These are phyloP conservation scores for Ellobium chinense DNA, from an alignment of 2,888 invertebrate species.

Conservation along the genomic window DNA sequence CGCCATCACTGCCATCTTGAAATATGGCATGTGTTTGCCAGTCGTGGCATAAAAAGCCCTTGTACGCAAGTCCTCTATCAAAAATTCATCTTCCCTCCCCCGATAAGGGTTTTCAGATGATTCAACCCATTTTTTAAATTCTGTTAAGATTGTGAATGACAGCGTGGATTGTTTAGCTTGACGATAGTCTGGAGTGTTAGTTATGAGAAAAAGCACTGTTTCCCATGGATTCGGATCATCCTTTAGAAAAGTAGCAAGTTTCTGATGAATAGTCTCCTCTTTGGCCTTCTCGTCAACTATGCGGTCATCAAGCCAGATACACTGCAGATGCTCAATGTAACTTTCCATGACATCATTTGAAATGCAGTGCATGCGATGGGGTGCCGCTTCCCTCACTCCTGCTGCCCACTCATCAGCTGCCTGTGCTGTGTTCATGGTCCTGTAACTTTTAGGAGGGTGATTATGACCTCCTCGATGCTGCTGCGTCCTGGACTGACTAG, in stretches of 20 bases:
- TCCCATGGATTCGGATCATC: constrained; percentile 47
- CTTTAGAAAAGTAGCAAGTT: not conserved
- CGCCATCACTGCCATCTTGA: constrained; percentile 62
- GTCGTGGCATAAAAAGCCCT: constrained; percentile 58
- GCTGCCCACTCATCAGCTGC: constrained; percentile 17
- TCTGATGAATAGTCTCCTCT: constrained; percentile 15
- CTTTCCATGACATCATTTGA: constrained; percentile 29
- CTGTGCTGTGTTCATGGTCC: not conserved
- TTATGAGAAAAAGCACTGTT: constrained; percentile 38
- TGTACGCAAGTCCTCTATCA: constrained; percentile 58
- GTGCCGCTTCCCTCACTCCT: not conserved
- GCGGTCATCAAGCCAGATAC: constrained; percentile 29
- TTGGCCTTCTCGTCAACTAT: constrained; percentile 26
- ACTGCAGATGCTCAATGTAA: constrained; percentile 13
- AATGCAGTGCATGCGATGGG: not conserved
- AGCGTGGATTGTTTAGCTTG: constrained; percentile 60
- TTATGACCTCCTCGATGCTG: not conserved
- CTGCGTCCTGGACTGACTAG: not conserved
- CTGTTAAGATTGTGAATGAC: constrained; percentile 59
- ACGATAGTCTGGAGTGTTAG: constrained; percentile 32
- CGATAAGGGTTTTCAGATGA: constrained; percentile 32
- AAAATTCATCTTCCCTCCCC: constrained; percentile 39
- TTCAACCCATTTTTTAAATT: constrained; percentile 60
- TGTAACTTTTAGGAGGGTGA: not conserved
- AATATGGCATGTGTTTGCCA: constrained; percentile 60